phyloP scores from a whole-genome alignment of 2,888 invertebrate genomes.

The Limnephilus marmoratus region DNA sequence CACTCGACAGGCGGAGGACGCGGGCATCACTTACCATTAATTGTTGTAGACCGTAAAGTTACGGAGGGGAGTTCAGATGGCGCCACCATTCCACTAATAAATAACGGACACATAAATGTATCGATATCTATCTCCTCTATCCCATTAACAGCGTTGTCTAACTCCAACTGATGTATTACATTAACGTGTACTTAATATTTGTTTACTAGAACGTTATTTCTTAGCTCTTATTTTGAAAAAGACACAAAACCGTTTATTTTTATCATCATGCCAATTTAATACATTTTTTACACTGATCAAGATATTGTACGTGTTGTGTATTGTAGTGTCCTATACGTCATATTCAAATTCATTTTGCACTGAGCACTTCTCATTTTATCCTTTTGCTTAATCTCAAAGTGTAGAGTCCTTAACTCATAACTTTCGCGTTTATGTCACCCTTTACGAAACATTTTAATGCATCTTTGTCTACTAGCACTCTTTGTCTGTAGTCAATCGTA shows the following conservation, averaged over 20 bases:
- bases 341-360: too few relatives aligned
- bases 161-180: not conserved
- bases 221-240: not conserved
- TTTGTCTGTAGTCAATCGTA: too few relatives aligned
- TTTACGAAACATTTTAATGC: too few relatives aligned
- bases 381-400: too few relatives aligned
- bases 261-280: too few relatives aligned
- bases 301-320: too few relatives aligned
- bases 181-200: not conserved
- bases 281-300: too few relatives aligned
- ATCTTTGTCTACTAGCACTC: too few relatives aligned
- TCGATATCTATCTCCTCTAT: not conserved
- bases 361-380: too few relatives aligned
- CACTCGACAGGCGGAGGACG: constrained; percentile 56
- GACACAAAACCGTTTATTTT: not conserved
- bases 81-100: not conserved
- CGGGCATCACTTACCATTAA: constrained; percentile 64
- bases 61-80: constrained; percentile 5
- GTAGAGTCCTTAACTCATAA: too few relatives aligned
- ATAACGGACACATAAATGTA: not conserved
- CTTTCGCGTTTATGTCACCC: too few relatives aligned
- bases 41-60: constrained; percentile 36
- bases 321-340: too few relatives aligned
- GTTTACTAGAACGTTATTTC: not conserved
- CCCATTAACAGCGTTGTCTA: not conserved